Base-by-base conservation (phyloP, 2,797 vertebrate genomes). In the Typhlichthys eigenmanni region DNA sequence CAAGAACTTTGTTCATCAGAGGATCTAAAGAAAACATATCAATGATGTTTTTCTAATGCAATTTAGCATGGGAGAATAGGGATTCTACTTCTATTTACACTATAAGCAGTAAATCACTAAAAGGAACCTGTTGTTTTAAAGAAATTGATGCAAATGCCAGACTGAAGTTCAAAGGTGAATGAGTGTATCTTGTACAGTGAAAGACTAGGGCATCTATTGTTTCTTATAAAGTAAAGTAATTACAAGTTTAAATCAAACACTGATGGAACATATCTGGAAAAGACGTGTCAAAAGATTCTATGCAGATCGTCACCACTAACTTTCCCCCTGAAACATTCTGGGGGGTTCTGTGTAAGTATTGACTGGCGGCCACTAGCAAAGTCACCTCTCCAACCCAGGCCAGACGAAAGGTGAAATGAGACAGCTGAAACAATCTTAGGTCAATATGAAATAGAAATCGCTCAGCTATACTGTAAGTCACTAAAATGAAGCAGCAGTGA, bases 361-460 rank as follows among this genome's bases (percentile, higher is more conserved):
- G 94, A 95, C 94, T 95, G 92, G 90, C 88, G 92, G 92, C 94
- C 92, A 93, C 90, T 88, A 91, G 92, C 89, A 93, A 95, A 95
- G 95, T 97, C 94, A 95, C 92, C 93, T 92, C 93, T 93, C 91
- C 93, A 95, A 94, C 95, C 94, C 91, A 88, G 93, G 81, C 91
- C 88, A 93, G 92, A 94, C 96, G 95, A 96, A 95, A 97, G 96
- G 95, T 97, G 96, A 96, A 92, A 95, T 93, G 91, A 94, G 95
- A 95, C 94, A 96, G 96, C 93, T 94, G 94, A 96, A 95, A 94
- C 95, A 96, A 96, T 96, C 94, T 94, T 92, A 94, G 93, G 95
- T 95, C 95, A 96, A 94, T 95, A 94, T 93, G 92, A 96, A 94
- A 96, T 94, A 95, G 95, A 95, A 96, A 95, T 96, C 94, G 95